Evolutionary conservation across 2,797 vertebrate genomes (phyloP), one percentile per base, ranked within the genome.

Genomic region (Acanthurus leucopareius): DNA sequence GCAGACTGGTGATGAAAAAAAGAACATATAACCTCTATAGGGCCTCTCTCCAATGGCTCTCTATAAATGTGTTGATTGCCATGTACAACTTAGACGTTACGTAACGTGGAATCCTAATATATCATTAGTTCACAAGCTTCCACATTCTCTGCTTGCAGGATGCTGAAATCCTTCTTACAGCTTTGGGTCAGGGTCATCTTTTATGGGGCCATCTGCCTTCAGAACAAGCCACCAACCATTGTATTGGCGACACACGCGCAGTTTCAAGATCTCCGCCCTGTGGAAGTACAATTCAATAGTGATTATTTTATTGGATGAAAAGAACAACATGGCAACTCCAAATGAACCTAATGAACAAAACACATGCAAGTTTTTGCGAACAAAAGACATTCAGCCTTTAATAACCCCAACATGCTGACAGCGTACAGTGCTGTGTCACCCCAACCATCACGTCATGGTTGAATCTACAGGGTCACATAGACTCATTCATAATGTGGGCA

Each of bases 151-250:
- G 58, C 53, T 54, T 47, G 56, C 57, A 59, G 79, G 47, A 75
- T 54, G 59, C 19, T 25, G 65, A 65, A 54, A 47, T 63, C 0
- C 11, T 59, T 44, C 25, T 5, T 59, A 63, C 44, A 77, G 74
- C 65, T 73, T 9, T 4, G 57, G 86, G 86, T 88, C 80, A 56
- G 63, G 80, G 83, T 86, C 74, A 78, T 75, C 73, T 42, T 84
- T 77, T 68, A 73, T 71, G 75, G 52, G 64, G 75, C 79, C 70
- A 53, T 67, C 75, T 67, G 71, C 63, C 57, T 72, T 69, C 45
- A n/a, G 1, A 76, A 59, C 65, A 32, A 60, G 72, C 81, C 45
- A 51, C 15, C 63, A 73, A 38, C 57, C 62, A 77, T 80, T 83
- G 81, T 82, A 71, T 14, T 8, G 38, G 49, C 13, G 20, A 8